These are phyloP conservation scores for Catharus bicknelli DNA, from an alignment of 2,113 vertebrate species.

Conservation along the genomic window DNA sequence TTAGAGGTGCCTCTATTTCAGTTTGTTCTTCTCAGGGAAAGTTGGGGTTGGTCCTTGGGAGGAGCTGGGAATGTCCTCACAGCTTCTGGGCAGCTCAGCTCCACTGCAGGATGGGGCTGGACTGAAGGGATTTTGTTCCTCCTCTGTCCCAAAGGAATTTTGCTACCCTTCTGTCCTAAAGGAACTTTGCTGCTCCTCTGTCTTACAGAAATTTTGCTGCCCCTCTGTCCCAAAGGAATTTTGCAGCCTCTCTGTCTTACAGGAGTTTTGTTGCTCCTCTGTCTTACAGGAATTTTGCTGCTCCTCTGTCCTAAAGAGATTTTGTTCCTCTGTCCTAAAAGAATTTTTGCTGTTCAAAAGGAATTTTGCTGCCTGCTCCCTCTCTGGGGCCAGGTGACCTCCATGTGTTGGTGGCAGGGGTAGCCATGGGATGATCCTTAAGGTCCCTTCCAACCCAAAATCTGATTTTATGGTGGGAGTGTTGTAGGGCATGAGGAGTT, in stretches of 20 bases:
- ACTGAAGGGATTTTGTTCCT: neutral
- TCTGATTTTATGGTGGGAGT: neutral
- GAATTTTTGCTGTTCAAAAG: neutral
- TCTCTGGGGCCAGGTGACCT: neutral
- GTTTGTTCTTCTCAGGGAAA: accelerated
- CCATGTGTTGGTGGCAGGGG: accelerated
- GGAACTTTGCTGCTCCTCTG: too few relatives aligned
- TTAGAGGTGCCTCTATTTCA: neutral
- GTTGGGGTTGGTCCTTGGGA: neutral
- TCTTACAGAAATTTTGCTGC: neutral
- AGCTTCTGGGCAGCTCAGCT: neutral
- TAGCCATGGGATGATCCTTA: too few relatives aligned
- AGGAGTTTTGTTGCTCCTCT: too few relatives aligned
- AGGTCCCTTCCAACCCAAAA: neutral
- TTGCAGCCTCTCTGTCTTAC: too few relatives aligned
- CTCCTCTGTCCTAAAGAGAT: too few relatives aligned
- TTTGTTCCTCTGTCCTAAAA: neutral
- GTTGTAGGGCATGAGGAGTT: neutral
- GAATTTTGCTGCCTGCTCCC: neutral
- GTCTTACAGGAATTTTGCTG: too few relatives aligned
- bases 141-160: neutral
- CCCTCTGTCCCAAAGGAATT: neutral
- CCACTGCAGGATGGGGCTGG: neutral
- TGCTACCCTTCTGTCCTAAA: too few relatives aligned
- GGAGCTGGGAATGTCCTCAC: neutral